Conservation (phyloP, 2,888 invertebrate species). For the Meteorus colon region DNA sequence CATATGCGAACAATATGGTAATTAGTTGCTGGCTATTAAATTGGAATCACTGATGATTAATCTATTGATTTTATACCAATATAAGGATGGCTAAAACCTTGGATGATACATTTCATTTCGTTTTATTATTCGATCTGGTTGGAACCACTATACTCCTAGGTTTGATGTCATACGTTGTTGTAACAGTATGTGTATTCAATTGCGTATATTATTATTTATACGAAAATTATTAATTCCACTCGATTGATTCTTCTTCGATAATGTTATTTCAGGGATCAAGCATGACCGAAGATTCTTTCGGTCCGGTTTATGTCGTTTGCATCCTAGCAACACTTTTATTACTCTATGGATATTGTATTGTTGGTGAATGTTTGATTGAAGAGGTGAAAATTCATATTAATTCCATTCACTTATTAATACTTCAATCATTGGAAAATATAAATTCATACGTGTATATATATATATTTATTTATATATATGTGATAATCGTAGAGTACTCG, state of each 20-base stretch:
- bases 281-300: slow-evolving; percentile 40
- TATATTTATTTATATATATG: no score
- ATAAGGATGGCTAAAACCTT: slow-evolving; percentile 55
- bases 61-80: neutral
- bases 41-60: neutral
- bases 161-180: slow-evolving; percentile 53
- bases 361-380: slow-evolving; percentile 52
- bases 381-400: slow-evolving; percentile 40
- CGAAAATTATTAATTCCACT: neutral
- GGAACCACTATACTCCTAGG: slow-evolving; percentile 55
- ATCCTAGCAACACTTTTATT: slow-evolving; percentile 45
- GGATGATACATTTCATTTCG: slow-evolving; percentile 53
- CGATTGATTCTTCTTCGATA: neutral
- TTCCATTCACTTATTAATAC: no score
- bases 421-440: no score
- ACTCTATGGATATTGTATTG: slow-evolving; percentile 52
- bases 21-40: neutral
- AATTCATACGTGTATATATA: no score
- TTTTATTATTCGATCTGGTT: slow-evolving; percentile 55
- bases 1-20: slow-evolving; percentile 53
- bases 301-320: slow-evolving; percentile 46
- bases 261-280: slow-evolving; percentile 41
- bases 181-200: slow-evolving; percentile 45
- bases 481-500: slow-evolving; percentile 68
- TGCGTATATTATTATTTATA: neutral